Evolutionary conservation across 2,113 vertebrate genomes (phyloP), one percentile per base, ranked within the genome.

Genomic region (Catharus bicknelli): DNA sequence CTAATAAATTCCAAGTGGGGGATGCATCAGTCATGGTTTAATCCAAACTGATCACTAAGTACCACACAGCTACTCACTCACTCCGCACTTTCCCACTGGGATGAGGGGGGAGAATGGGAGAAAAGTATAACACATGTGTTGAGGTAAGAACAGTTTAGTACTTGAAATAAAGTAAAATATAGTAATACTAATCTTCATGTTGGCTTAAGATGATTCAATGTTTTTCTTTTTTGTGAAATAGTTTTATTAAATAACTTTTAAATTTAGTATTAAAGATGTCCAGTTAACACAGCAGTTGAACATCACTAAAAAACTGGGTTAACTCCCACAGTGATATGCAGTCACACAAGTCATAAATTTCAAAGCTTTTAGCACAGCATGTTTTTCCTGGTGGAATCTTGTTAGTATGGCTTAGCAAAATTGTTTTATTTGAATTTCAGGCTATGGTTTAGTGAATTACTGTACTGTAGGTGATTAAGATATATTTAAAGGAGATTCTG

Each of bases 331-430:
- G 91, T 75, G 81, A 20, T 92, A 53, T 0, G 2, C 45, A 90
- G 84, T 86, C 81, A 92, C 27, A 67, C 16, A 79, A 92, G 66
- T 89, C 6, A 94, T 84, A 89, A 59, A 94, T 92, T 94, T 90
- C 78, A 96, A 94, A 95, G 94, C 77, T 86, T 95, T 89, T 78
- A 43, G 27, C 34, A 63, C 0, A 11, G 48, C 48, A 14, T 83
- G 26, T 62, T 92, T 90, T 86, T 82, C 57, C 74, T 78, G 61
- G 43, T 64, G 61, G 30, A 70, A 73, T 67, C 23, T 82, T 0
- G 7, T 82, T 89, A 63, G 64, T 84, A 18, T 75, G 69, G 21
- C 23, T 81, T 89, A 90, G 54, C 36, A 63, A 45, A 62, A 72
- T 63, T 90, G 26, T 80, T 90, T 84, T 92, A 78, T 70, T 89